Evolutionary conservation across 2,888 invertebrate genomes (phyloP).

Genomic region (Apotomis turbidana): DNA sequence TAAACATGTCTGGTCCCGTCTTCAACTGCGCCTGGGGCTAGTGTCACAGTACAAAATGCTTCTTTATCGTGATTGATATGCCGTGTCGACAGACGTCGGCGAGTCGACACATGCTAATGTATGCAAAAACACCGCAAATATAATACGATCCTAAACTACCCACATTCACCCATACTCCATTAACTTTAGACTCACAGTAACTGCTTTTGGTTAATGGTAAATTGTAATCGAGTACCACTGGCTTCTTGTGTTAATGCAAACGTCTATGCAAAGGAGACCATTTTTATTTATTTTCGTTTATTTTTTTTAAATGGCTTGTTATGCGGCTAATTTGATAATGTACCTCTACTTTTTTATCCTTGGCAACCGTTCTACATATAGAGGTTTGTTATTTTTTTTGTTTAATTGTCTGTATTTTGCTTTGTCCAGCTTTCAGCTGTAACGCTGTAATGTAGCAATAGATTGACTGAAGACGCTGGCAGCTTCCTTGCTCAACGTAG

Average conservation of each 20-base stretch:
- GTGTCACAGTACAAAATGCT: slow-evolving; percentile 49
- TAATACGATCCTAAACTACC: slow-evolving; percentile 15
- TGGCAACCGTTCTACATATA: neutral
- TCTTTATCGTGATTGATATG: slow-evolving; percentile 53
- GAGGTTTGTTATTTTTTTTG: neutral
- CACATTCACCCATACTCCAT: slow-evolving; percentile 36
- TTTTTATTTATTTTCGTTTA: slow-evolving; percentile 45
- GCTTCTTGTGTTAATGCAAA: slow-evolving; percentile 47
- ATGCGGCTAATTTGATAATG: slow-evolving; percentile 14
- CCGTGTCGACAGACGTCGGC: slow-evolving; percentile 48
- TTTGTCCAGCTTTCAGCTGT: too few species aligned
- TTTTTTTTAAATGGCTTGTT: slow-evolving; percentile 30
- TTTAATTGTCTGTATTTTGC: too few species aligned
- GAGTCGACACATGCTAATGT: slow-evolving; percentile 54
- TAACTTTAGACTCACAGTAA: slow-evolving; percentile 8
- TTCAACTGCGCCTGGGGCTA: slow-evolving; percentile 36
- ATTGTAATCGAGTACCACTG: slow-evolving; percentile 47
- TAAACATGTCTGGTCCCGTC: neutral
- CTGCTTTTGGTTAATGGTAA: slow-evolving; percentile 34
- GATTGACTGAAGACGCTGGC: too few species aligned
- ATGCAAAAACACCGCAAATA: slow-evolving; percentile 47
- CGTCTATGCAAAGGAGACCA: slow-evolving; percentile 50
- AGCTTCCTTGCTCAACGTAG: too few species aligned
- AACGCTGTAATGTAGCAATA: too few species aligned
- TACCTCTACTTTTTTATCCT: neutral